Evolutionary conservation across 2,888 invertebrate genomes (phyloP), one percentile per base, ranked within the genome.

Genomic region (Epirrhoe tristata): DNA sequence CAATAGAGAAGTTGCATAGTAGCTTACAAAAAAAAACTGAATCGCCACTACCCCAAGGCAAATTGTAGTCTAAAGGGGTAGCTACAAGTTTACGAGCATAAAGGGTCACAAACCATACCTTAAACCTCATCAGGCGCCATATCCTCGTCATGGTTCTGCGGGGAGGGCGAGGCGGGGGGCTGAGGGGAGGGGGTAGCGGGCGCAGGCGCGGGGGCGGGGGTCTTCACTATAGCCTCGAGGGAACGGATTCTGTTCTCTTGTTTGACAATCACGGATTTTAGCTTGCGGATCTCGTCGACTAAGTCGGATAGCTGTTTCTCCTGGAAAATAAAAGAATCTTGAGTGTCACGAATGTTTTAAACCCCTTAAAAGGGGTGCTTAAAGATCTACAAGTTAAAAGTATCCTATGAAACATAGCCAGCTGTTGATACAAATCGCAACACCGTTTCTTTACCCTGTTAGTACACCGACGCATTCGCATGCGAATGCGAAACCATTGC

Each of bases 231-330:
- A 14, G 96, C 96, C 84, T 97, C 97, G 8, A 97, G 90, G 4
- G 96, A 96, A 46, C 97, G 94, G 85, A 97, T 97, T 60, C 97
- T 94, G 77, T 97, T 98, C 92, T 98, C 98, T 83, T 98, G 98
- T 83, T 98, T 98, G 32, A 98, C 97, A 76, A 98, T 97, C 88
- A 98, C 97, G n/a, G 98, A 97, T 84, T 98, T 98, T 74, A 98
- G 91, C 86, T 98, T 98, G 66, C 98, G 95, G 77, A 98, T 98
- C 89, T 98, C 98, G 83, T 98, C 98, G 50, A 96, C 95, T 77
- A 98, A 95, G 83, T 98, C 98, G 77, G 97, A 97, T 16, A 98
- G 91, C 74, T 96, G 95, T 76, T 96, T 96, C 74, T 96, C 96
- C 96, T 95, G 82, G 24, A 24, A 24, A 24, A 24, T 24, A 6